A percentile compares a stretch with the other conserved stretches of the same genome.
phyloP scores from a whole-genome alignment of 2,888 invertebrate species.

The Nineta flava region DNA sequence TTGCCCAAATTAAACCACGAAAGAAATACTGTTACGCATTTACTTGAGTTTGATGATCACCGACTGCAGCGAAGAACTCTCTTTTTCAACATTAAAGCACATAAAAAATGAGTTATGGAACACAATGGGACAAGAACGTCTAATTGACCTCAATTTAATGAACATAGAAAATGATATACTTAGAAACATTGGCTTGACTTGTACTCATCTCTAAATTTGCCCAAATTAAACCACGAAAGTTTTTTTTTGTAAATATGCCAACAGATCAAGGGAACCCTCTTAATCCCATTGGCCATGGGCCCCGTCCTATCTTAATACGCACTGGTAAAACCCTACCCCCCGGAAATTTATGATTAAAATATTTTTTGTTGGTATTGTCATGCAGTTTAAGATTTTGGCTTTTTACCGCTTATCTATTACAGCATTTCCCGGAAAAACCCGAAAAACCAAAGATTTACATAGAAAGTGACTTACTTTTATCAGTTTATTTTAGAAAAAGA shows the following conservation, averaged over 20 bases:
- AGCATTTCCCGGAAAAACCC: too few relatives aligned
- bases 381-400: too few relatives aligned
- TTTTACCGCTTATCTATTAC: too few relatives aligned
- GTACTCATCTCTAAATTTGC: conserved; percentile 9
- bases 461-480: too few relatives aligned
- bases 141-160: conserved; percentile 11
- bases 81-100: conserved; percentile 11
- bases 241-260: background rate
- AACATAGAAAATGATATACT: conserved; percentile 11
- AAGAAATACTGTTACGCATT: conserved; percentile 13
- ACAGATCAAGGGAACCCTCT: conserved; percentile 1
- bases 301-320: conserved; percentile 7
- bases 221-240: background rate
- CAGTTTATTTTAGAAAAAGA: too few relatives aligned
- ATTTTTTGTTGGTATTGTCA: too few relatives aligned
- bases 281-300: background rate
- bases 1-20: background rate
- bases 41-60: too few relatives aligned
- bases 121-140: conserved; percentile 11
- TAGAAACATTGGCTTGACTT: conserved; percentile 9
- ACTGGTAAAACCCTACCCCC: too few relatives aligned
- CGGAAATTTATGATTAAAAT: too few relatives aligned
- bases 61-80: conserved; percentile 11
- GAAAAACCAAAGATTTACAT: too few relatives aligned
- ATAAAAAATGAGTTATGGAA: conserved; percentile 11